A percentile compares a stretch with the other conserved stretches of the same genome.
Conservation (phyloP, 2,113 vertebrate genomes). For the Asarcornis scutulata region DNA sequence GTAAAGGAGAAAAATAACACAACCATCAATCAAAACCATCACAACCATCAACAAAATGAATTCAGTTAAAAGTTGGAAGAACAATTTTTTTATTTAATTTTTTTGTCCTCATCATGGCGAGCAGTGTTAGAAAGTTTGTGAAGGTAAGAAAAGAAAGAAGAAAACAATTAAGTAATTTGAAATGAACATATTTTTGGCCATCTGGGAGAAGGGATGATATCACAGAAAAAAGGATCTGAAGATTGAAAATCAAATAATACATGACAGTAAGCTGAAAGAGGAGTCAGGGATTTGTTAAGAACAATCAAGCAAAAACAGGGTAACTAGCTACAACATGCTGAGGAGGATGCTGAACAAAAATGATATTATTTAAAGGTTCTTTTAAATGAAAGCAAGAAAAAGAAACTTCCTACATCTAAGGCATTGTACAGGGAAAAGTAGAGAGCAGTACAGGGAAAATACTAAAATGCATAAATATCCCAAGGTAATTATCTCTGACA, state of each 20-base stretch:
- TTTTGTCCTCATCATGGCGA: background rate
- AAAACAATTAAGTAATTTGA: background rate
- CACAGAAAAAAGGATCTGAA: slow-evolving; percentile 4
- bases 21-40: no score
- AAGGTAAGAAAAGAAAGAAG: slow-evolving; percentile 3
- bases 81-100: background rate
- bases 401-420: background rate
- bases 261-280: background rate
- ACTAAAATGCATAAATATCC: background rate
- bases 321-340: background rate
- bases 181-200: slow-evolving; percentile 15
- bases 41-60: no score
- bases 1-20: no score
- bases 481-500: background rate
- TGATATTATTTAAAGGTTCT: background rate
- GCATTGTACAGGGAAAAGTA: background rate
- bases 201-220: background rate
- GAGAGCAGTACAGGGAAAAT: background rate
- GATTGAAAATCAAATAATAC: background rate
- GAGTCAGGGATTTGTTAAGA: background rate
- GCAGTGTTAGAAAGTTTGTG: background rate
- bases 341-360: background rate
- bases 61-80: no score
- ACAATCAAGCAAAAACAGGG: background rate
- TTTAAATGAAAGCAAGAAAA: background rate